These are phyloP conservation scores for Caloenas nicobarica DNA, from an alignment of 2,113 vertebrate genomes.

Conservation along the genomic window DNA sequence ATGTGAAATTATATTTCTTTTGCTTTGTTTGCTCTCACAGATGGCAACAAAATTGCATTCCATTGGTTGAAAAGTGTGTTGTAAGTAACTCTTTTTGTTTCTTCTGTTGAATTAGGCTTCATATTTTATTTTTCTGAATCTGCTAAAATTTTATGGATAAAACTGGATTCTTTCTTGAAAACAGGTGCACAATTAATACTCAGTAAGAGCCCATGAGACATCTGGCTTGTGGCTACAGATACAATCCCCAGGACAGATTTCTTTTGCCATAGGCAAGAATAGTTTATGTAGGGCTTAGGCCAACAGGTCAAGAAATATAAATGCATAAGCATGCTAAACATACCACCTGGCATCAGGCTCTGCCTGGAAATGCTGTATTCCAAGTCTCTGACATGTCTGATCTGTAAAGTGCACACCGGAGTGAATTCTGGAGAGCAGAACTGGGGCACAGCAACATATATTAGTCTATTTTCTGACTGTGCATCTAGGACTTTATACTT, in stretches of 20 bases:
- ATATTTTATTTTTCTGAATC: neutral
- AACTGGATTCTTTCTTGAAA: neutral
- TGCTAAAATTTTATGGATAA: neutral
- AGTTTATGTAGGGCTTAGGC: slow-evolving; percentile 64
- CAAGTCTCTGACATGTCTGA: neutral
- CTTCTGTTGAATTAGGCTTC: neutral
- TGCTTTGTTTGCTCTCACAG: slow-evolving; percentile 40
- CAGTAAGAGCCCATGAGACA: neutral
- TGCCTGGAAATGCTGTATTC: slow-evolving; percentile 23
- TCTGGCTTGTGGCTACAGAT: slow-evolving; percentile 41
- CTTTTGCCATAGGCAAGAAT: slow-evolving; percentile 66
- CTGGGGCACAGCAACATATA: neutral
- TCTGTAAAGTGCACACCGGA: neutral
- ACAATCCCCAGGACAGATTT: slow-evolving; percentile 38
- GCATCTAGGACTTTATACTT: neutral
- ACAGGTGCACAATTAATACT: neutral
- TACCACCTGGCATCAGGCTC: slow-evolving; percentile 4
- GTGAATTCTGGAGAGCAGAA: neutral
- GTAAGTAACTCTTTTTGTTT: slow-evolving; percentile 24
- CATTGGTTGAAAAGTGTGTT: slow-evolving; percentile 14
- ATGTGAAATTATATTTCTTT: neutral
- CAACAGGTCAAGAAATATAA: slow-evolving; percentile 60
- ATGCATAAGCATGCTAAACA: slow-evolving; percentile 60
- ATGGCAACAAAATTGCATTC: neutral
- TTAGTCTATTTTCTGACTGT: neutral